Evolutionary conservation across 2,888 invertebrate species (phyloP), one percentile per base, ranked within the genome.

Genomic region (Quadroppia sp.): DNA sequence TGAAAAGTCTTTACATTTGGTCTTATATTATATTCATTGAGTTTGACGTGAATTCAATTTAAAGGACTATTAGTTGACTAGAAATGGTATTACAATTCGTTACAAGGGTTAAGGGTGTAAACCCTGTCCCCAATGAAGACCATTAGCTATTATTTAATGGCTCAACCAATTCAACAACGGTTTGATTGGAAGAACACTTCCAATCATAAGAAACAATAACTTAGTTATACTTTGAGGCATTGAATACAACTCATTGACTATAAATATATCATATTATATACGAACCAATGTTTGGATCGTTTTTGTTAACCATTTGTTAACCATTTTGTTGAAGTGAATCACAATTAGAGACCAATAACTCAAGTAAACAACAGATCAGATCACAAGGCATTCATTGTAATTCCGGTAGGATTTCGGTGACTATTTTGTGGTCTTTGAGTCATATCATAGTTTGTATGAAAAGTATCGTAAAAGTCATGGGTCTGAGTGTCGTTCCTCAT

Each of bases 311-410:
- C n/a, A n/a, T n/a, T n/a, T n/a, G n/a, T 20, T 9, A 50, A 50
- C 50, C 50, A 50, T 50, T n/a, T 56, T 28, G n/a, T 4, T 32
- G 15, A 30, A 61, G n/a, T 32, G 1, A 61, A 61, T 61, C 61
- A 61, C 61, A 61, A 32, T 61, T 61, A 32, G 32, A 61, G 61
- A 61, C 61, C 61, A 61, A 32, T 28, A 15, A 36, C 4, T 36
- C n/a, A 28, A 56, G 15, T 11, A 17, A 28, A 56, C 15, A 15
- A 48, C 17, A 9, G 48, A 15, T 48, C 36, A 67, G 40, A 67
- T 67, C 67, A 67, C 67, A 67, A 67, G 67, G 67, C 67, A 67
- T 67, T 67, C 67, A 67, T 67, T 67, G 67, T 67, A 67, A 67
- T 67, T 67, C 67, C 67, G 13, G 67, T 40, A 1, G 67, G 17